A percentile compares a stretch with the other conserved stretches of the same genome.
Conservation (phyloP, 2,888 invertebrate species). For the Penaeus monodon region DNA sequence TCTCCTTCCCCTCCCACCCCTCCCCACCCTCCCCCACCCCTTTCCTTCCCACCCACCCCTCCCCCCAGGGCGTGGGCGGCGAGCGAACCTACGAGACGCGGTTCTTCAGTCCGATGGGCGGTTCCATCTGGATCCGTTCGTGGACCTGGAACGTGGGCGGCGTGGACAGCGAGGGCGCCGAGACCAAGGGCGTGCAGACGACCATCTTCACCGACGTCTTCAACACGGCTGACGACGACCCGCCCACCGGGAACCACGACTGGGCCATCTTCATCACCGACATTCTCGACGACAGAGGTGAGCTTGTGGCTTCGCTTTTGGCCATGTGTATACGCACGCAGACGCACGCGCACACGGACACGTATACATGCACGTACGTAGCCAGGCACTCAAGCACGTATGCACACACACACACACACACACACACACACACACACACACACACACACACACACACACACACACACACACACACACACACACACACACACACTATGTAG, state of each 20-base stretch:
- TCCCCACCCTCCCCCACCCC: no score
- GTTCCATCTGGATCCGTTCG: conserved; percentile 80
- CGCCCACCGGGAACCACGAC: conserved; percentile 79
- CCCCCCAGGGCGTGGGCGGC: conserved; percentile 53
- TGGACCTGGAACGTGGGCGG: conserved; percentile 66
- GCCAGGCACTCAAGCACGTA: no score
- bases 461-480: no score
- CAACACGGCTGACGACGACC: conserved; percentile 70
- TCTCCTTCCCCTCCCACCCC: no score
- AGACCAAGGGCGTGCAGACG: conserved; percentile 65
- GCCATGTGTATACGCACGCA: no score
- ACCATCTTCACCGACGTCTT: conserved; percentile 82
- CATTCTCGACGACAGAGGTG: conserved; percentile 77
- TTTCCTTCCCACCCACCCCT: neutral
- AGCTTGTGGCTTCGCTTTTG: neutral
- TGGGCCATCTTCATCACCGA: conserved; percentile 94
- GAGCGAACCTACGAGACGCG: conserved; percentile 63
- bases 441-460: no score
- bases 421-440: no score
- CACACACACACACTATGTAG: no score
- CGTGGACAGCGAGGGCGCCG: neutral
- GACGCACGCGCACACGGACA: no score
- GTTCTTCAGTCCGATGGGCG: conserved; percentile 76
- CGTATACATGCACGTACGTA: no score
- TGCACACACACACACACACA: no score